Percentiles rank a stretch among this genome's conserved stretches.
These are phyloP conservation scores for Unio pictorum DNA, from an alignment of 2,888 invertebrate species.

Conservation along the genomic window DNA sequence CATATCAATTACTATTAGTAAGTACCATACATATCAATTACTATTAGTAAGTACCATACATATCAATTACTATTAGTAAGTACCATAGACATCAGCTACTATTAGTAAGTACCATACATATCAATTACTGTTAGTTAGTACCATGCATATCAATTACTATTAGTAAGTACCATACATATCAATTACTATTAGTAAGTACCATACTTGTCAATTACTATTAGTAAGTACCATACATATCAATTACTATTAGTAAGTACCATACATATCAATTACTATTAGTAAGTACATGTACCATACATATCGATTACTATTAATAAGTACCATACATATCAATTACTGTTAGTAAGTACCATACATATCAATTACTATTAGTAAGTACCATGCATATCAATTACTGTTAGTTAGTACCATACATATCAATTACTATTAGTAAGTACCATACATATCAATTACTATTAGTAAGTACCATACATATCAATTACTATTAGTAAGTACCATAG, in stretches of 20 bases:
- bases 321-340: no score
- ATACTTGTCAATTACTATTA: no score
- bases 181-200: no score
- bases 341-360: conserved; percentile 10
- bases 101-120: conserved; percentile 28
- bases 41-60: conserved; percentile 45
- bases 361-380: conserved; percentile 14
- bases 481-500: no score
- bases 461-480: no score
- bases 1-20: neutral
- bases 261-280: no score
- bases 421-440: conserved; percentile 51
- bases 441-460: neutral
- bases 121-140: neutral
- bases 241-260: no score
- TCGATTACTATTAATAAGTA: no score
- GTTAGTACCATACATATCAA: neutral
- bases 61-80: neutral
- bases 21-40: conserved; percentile 19
- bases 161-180: conserved; percentile 41
- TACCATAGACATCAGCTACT: neutral
- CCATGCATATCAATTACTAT: conserved; percentile 22
- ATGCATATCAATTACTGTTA: neutral
- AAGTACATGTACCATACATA: no score
- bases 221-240: no score